Percentiles rank a stretch among this genome's conserved stretches.
These are phyloP conservation scores for Ornithoptera priamus DNA, from an alignment of 2,888 invertebrate genomes.

Conservation along the genomic window DNA sequence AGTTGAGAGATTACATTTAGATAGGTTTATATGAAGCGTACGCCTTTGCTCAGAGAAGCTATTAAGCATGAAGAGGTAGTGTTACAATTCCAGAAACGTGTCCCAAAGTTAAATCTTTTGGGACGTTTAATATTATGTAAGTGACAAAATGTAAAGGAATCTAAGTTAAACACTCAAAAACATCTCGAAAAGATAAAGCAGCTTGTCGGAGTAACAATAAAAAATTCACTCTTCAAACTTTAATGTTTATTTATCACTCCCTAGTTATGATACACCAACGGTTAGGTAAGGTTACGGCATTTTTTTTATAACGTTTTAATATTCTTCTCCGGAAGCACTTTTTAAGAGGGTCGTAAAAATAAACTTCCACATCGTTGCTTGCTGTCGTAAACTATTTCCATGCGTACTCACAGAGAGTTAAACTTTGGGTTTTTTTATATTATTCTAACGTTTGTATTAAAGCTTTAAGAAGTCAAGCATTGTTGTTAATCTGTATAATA, in stretches of 20 bases:
- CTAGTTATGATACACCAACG: slow-evolving; percentile 17
- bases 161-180: neutral
- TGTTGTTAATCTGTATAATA: neutral
- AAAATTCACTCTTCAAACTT: slow-evolving; percentile 3
- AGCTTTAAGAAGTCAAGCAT: neutral
- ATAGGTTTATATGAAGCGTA: too few species aligned
- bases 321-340: slow-evolving; percentile 48
- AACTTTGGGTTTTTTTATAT: neutral
- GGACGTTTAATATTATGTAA: too few species aligned
- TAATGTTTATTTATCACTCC: slow-evolving; percentile 23
- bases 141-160: neutral
- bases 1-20: too few species aligned
- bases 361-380: slow-evolving; percentile 33
- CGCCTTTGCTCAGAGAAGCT: too few species aligned
- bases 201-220: too few species aligned
- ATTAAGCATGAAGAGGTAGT: too few species aligned
- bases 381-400: slow-evolving; percentile 31
- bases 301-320: slow-evolving; percentile 29
- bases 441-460: neutral
- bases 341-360: slow-evolving; percentile 50
- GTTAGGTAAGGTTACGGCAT: slow-evolving; percentile 12
- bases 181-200: neutral
- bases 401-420: slow-evolving; percentile 11
- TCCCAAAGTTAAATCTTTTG: too few species aligned
- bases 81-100: too few species aligned